Base-by-base conservation (phyloP, 2,797 vertebrate species). In the Allobates femoralis region DNA sequence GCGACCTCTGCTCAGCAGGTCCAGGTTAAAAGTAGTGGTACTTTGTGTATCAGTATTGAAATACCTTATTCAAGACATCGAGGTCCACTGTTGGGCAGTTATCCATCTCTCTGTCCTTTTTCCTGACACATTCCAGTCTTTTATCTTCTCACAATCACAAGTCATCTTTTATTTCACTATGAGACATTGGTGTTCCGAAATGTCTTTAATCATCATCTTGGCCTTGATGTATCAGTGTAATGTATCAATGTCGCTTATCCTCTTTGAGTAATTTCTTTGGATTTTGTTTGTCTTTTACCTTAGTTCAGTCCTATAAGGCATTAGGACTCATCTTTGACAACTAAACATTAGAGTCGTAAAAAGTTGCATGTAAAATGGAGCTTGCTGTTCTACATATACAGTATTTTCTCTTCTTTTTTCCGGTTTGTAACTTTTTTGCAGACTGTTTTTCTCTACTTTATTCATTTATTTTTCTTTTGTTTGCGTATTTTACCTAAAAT, bases 141-240 rank as follows among this genome's bases (percentile, higher is more conserved):
- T 73, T 73, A 73, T 46, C 37, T 73, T 12, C 69, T 26, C 37
- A 50, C 69, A 73, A 71, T 69, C 30, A 69, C 19, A 19, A 71
- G 19, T 71, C 69, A 73, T 73, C 12, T 73, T 46, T 73, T 50
- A 73, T 73, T 50, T 50, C 37, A 73, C 69, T 41, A 46, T 12
- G 2, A 73, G 37, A 50, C 69, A 46, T 50, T 50, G 69, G 41
- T 46, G 23, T 37, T 41, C 23, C 34, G 7, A 41, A 12, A 73
- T 46, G 23, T 50, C 69, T 50, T 73, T 50, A 26, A 73, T 73
- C 69, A 73, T 73, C 41, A 73, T 37, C 69, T 73, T 73, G 69
- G 37, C 69, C 41, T 46, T 50, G 67, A 71, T 37, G 34, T 71
- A 41, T 71, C 19, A 71, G 32, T 41, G 34, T 71, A 41, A 73